These are phyloP conservation scores for Graptemys geographica DNA, from an alignment of 2,797 vertebrate genomes.

Conservation along the genomic window DNA sequence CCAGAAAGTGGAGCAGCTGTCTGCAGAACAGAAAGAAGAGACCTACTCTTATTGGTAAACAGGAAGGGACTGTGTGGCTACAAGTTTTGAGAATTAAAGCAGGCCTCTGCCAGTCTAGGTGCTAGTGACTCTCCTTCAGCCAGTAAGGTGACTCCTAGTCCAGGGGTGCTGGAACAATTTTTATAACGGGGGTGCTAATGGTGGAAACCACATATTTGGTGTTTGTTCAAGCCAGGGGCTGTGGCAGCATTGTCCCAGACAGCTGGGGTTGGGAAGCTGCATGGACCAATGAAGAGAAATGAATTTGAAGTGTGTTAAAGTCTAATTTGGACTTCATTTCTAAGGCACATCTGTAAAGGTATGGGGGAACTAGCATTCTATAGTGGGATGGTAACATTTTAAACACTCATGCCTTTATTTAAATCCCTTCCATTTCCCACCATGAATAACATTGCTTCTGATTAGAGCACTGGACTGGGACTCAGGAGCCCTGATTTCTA, in stretches of 20 bases:
- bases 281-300: rapidly evolving
- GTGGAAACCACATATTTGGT: no score
- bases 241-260: background rate
- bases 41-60: background rate
- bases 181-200: no score
- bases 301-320: background rate
- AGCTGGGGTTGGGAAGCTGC: background rate
- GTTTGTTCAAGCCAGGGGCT: no score
- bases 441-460: background rate
- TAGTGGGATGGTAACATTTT: background rate
- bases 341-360: constrained; percentile 5
- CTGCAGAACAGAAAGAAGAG: background rate
- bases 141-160: background rate
- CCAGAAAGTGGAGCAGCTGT: background rate
- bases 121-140: background rate
- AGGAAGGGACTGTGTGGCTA: background rate
- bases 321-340: background rate
- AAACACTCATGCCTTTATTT: background rate
- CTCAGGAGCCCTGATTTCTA: no score
- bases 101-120: rapidly evolving
- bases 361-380: background rate
- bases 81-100: background rate
- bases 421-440: background rate
- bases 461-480: background rate
- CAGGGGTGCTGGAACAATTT: background rate